Evolutionary conservation across 1,140 invertebrate species (phyloP).

Genomic region (Drosophila eugracilis): DNA sequence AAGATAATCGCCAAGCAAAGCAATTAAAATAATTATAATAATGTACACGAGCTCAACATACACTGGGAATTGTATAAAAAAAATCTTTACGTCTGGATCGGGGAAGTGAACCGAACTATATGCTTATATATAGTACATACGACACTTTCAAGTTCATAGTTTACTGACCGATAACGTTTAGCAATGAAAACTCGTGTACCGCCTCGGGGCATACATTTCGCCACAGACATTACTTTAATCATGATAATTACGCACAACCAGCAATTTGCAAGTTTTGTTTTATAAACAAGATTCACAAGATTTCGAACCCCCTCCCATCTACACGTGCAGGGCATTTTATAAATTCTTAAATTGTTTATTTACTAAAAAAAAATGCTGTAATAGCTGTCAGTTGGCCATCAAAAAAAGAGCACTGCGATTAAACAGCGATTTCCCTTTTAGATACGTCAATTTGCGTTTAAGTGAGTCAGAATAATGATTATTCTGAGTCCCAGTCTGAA

Average conservation of each 20-base stretch:
- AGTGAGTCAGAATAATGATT: conserved; percentile 26
- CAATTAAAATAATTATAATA: conserved; percentile 51
- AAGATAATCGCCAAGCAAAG: conserved; percentile 30
- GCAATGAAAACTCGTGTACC: conserved; percentile 37
- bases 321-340: conserved; percentile 7
- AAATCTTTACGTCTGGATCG: conserved; percentile 7
- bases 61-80: conserved; percentile 1
- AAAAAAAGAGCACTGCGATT: background rate
- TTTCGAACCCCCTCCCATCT: background rate
- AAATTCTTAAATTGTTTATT: conserved; percentile 9
- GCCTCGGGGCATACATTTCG: conserved; percentile 1
- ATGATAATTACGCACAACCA: conserved; percentile 10
- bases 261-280: conserved; percentile 2
- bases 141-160: conserved; percentile 73
- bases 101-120: conserved; percentile 16
- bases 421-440: conserved; percentile 13
- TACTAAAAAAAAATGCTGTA: conserved; percentile 36
- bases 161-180: conserved; percentile 70
- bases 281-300: background rate
- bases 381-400: conserved; percentile 40
- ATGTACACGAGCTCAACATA: conserved; percentile 14
- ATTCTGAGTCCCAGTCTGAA: conserved; percentile 7
- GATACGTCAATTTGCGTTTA: conserved; percentile 7
- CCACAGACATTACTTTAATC: conserved; percentile 18
- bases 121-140: background rate